These are phyloP conservation scores for Ichneumoninae sp. DNA, from an alignment of 2,888 invertebrate genomes.

Conservation along the genomic window DNA sequence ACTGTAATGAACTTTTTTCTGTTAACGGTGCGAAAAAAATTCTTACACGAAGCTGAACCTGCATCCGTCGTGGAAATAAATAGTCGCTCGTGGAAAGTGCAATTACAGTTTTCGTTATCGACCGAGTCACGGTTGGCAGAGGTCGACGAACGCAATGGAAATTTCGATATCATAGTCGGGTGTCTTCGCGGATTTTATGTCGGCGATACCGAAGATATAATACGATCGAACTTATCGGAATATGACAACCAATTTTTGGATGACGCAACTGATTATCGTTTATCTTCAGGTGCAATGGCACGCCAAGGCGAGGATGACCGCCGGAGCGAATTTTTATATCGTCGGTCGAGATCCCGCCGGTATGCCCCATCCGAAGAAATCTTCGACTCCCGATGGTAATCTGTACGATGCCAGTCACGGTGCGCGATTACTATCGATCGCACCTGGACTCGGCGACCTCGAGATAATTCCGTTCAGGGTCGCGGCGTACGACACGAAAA, in stretches of 20 bases:
- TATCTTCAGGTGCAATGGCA: slow-evolving; percentile 93
- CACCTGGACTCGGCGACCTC: slow-evolving; percentile 96
- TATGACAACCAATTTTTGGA: neutral
- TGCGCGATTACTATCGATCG: slow-evolving; percentile 95
- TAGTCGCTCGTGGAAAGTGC: no score
- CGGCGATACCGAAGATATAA: neutral
- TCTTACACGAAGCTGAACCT: neutral
- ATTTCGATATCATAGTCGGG: no score
- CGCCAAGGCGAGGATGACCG: slow-evolving; percentile 96
- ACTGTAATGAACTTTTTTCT: neutral
- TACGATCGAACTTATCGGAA: neutral
- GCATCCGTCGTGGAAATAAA: no score
- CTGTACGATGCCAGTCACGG: slow-evolving; percentile 98
- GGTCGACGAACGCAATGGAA: no score
- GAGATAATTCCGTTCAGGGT: slow-evolving; percentile 99
- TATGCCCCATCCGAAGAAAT: slow-evolving; percentile 94
- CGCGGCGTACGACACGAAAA: slow-evolving; percentile 96
- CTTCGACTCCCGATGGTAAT: slow-evolving; percentile 90
- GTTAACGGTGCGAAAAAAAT: neutral
- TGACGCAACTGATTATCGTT: neutral
- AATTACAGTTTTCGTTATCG: no score
- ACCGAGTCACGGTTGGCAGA: no score
- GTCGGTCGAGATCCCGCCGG: slow-evolving; percentile 99
- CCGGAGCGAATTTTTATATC: slow-evolving; percentile 99
- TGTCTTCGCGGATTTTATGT: no score